These are phyloP conservation scores for Astreopora myriophthalma DNA, from an alignment of 64 coral and sea anemone species.

Conservation along the genomic window DNA sequence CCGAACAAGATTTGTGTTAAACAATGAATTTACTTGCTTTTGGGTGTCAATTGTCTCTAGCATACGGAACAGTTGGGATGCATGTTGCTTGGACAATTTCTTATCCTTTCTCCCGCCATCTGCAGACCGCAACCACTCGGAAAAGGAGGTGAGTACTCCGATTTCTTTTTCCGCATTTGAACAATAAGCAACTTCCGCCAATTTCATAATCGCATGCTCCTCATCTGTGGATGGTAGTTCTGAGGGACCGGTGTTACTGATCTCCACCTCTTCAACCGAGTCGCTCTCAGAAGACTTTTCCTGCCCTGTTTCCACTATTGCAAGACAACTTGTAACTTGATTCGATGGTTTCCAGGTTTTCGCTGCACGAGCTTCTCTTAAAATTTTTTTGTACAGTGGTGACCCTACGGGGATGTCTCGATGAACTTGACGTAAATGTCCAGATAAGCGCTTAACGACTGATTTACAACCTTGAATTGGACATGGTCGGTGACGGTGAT, in stretches of 20 bases:
- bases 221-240: background rate
- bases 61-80: constrained; percentile 35
- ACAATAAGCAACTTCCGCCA: background rate
- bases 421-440: constrained; percentile 25
- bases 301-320: background rate
- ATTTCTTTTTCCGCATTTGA: background rate
- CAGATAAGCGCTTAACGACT: constrained; percentile 43
- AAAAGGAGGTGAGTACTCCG: background rate
- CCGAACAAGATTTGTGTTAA: constrained; percentile 32
- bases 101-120: constrained; percentile 48
- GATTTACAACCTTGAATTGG: constrained; percentile 17
- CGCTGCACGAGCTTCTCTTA: constrained; percentile 6
- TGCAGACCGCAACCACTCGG: constrained; percentile 46
- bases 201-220: background rate
- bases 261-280: background rate
- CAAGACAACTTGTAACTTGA: background rate
- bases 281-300: background rate
- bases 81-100: constrained; percentile 45
- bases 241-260: background rate
- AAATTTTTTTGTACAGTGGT: constrained; percentile 7
- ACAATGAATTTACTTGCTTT: constrained; percentile 31
- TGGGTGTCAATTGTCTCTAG: constrained; percentile 35
- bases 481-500: constrained; percentile 32
- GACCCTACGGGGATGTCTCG: constrained; percentile 2
- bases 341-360: constrained; percentile 37